Conservation (phyloP, 2,888 invertebrate species). For the Cheilosia variabilis region DNA sequence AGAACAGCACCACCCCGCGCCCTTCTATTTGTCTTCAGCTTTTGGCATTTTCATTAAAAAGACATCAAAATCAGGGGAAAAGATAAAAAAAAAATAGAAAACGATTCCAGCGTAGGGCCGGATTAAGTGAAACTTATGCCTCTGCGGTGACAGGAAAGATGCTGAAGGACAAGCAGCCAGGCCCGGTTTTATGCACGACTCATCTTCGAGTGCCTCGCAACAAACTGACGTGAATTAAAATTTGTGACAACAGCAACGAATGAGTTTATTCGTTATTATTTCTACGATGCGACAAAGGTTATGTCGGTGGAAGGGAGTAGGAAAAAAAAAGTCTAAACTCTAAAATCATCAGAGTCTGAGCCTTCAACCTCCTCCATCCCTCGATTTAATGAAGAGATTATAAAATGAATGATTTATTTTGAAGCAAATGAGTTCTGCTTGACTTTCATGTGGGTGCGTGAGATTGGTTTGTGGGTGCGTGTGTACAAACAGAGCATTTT, state of each 20-base stretch:
- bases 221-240: constrained; percentile 68
- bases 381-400: constrained; percentile 44
- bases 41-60: constrained; percentile 74
- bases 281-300: constrained; percentile 7
- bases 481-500: constrained; percentile 29
- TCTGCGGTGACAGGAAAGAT: constrained; percentile 62
- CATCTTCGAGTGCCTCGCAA: constrained; percentile 42
- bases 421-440: constrained; percentile 55
- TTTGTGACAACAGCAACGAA: constrained; percentile 61
- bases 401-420: constrained; percentile 67
- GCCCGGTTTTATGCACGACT: not conserved
- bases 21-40: constrained; percentile 63
- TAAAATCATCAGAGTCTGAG: constrained; percentile 27
- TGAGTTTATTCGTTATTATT: constrained; percentile 47
- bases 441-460: not conserved
- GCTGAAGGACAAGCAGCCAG: constrained; percentile 58
- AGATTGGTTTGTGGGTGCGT: not conserved
- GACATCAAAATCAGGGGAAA: constrained; percentile 64
- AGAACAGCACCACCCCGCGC: not conserved
- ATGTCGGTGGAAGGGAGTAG: not conserved
- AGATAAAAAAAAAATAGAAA: not conserved
- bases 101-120: constrained; percentile 27
- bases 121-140: constrained; percentile 74
- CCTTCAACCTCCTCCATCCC: not conserved
- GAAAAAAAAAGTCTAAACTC: constrained; percentile 40